Conservation (phyloP, 2,888 invertebrate genomes). For the Tetragonula carbonaria region DNA sequence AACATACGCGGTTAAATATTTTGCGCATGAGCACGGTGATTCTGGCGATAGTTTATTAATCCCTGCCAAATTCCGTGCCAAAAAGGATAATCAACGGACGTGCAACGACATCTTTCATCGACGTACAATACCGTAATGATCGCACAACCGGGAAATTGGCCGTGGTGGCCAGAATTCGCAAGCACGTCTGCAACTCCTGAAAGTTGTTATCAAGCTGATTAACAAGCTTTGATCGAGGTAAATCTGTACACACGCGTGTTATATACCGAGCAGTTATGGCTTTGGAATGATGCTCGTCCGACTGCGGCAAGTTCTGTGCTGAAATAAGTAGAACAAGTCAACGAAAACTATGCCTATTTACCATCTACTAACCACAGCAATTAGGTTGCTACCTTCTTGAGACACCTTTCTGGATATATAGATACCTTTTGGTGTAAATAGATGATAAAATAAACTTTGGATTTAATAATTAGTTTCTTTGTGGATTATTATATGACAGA, state of each 20-base stretch:
- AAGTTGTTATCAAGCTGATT: constrained; percentile 74
- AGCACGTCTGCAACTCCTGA: constrained; percentile 54
- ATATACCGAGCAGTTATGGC: background rate
- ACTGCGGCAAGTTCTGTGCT: background rate
- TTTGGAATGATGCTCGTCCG: background rate
- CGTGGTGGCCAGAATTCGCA: constrained; percentile 61
- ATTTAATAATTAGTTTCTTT: background rate
- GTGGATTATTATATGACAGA: background rate
- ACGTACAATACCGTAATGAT: constrained; percentile 62
- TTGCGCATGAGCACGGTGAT: no score
- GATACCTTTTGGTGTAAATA: no score
- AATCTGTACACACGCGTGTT: constrained; percentile 40
- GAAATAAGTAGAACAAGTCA: background rate
- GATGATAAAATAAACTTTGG: no score
- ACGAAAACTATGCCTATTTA: background rate
- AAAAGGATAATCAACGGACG: constrained; percentile 46
- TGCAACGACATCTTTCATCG: constrained; percentile 13
- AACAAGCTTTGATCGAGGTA: constrained; percentile 71
- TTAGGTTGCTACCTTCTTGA: background rate
- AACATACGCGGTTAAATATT: no score
- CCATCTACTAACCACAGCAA: background rate
- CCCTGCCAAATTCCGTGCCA: background rate
- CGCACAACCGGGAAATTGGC: constrained; percentile 46
- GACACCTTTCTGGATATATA: no score
- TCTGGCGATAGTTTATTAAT: background rate